Base-by-base conservation (phyloP, 2,113 vertebrate species). In the Seriola aureovittata region DNA sequence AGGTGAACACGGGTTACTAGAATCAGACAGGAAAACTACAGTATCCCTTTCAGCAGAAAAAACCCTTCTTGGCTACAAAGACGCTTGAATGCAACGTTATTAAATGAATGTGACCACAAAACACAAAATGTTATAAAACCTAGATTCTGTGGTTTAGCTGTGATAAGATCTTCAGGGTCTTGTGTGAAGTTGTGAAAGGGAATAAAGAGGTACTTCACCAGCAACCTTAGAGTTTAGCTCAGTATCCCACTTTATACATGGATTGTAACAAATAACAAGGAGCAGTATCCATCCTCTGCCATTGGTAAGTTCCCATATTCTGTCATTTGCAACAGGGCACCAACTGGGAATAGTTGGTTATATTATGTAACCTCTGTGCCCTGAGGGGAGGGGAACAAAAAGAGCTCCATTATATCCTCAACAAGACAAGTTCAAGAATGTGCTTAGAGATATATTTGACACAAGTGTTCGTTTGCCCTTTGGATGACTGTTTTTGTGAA, bases 321-420 rank as follows among this genome's bases (percentile, higher is more conserved):
- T 54, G 10, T 71, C 32, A 14, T 58, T 65, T 23, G 23, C 23
- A 60, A 48, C 42, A 32, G 10, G 48, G 13, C 13, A 40, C 16
- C 34, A 16, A 52, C 21, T 19, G 72, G 14, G 34, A 50, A 17
- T 5, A 40, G 13, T 16, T 25, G 32, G 50, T 57, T 8, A 65
- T 10, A 48, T 60, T 70, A 67, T 8, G 29, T 23, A 81, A 78
- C 54, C 64, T 55, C 25, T 68, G 46, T 72, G 34, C 72, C 59
- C 44, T 6, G 63, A 69, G 32, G 70, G 63, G 17, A 60, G 68
- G 21, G 54, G 58, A 78, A 71, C 42, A 68, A 59, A 66, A 68
- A 29, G 38, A 71, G 48, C 21, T 21, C 23, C 42, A 25, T 73
- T 66, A 58, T 38, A 60, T 12, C 50, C 42, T 12, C 5, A 70